phyloP scores from a whole-genome alignment of 2,113 vertebrate genomes.

The Lonchura striata region DNA sequence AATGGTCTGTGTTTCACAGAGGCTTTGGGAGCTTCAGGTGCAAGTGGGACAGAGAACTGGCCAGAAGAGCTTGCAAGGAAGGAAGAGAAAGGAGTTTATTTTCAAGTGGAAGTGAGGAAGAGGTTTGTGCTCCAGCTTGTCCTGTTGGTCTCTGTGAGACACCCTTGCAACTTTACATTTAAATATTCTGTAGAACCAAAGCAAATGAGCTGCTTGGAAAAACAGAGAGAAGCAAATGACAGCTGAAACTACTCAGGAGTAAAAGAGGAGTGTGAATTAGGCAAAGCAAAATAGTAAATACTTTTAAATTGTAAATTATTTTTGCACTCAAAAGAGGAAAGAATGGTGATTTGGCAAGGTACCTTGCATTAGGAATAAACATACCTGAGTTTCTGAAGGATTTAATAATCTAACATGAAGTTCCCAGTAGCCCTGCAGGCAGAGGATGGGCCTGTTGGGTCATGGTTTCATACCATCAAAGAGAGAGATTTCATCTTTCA shows the following conservation, averaged over 20 bases:
- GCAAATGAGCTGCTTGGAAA: constrained; percentile 2
- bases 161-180: not conserved
- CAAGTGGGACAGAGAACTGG: not conserved
- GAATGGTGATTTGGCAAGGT: constrained; percentile 6
- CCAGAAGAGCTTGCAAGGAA: not conserved
- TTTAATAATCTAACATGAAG: constrained; percentile 56
- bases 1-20: not conserved
- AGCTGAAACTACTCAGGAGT: not conserved
- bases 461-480: constrained; percentile 67
- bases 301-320: constrained; percentile 46
- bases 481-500: constrained; percentile 60
- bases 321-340: constrained; percentile 13
- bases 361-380: not conserved
- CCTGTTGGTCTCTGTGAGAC: not conserved
- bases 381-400: constrained; percentile 40
- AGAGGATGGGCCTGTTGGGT: constrained; percentile 61
- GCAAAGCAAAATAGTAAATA: not conserved
- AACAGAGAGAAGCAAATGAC: constrained; percentile 6
- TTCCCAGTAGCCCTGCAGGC: constrained; percentile 47
- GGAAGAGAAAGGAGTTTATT: not conserved
- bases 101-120: not conserved
- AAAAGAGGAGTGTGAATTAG: not conserved
- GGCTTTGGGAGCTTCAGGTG: not conserved
- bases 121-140: not conserved
- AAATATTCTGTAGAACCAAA: not conserved